Base-by-base conservation (phyloP, 2,888 invertebrate genomes). In the Drymonia ruficornis region DNA sequence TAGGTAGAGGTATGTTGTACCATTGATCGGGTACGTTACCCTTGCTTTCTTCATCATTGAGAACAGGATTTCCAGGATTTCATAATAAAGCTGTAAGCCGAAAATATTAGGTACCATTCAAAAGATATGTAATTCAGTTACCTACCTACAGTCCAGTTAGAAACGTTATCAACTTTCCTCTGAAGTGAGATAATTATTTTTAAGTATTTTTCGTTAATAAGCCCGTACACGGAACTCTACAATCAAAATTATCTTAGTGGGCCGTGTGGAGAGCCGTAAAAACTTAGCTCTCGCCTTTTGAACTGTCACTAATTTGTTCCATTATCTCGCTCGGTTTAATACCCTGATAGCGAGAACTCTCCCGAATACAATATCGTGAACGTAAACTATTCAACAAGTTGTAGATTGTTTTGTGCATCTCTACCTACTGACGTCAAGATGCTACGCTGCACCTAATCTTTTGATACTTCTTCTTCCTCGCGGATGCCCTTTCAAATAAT, bases 221-320 rank as follows among this genome's bases (percentile, higher is more conserved):
- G 40, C n/a, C 36, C 36, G 36, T 40, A 40, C 40, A 16, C 40
- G 40, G 40, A 40, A 43, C 19, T 43, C 19, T 18, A 18, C 38
- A 38, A 23, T 13, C 8, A 19, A n/a, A 36, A 34, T 43, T 43
- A 43, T 43, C 43, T 15, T 8, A 43, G 18, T 43, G 19, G 43
- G 43, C 18, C 43, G 43, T 12, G 19, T 19, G 13, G 15, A 11
- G 9, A 9, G 18, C 5, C 18, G 12, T 43, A 43, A 43, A 43
- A 43, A 40, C 16, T 18, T 7, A 19, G 19, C 23, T 19, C 13
- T 40, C 9, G 43, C 43, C 43, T 43, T 43, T 43, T 43, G 43
- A 43, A 12, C 43, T 43, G 43, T 43, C 43, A 19, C 19, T 43
- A 43, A 19, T 19, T 19, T 11, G 11, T 19, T 40, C 16, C 19